Evolutionary conservation across 2,888 invertebrate genomes (phyloP).

Genomic region (Tetheella fluctuosa): DNA sequence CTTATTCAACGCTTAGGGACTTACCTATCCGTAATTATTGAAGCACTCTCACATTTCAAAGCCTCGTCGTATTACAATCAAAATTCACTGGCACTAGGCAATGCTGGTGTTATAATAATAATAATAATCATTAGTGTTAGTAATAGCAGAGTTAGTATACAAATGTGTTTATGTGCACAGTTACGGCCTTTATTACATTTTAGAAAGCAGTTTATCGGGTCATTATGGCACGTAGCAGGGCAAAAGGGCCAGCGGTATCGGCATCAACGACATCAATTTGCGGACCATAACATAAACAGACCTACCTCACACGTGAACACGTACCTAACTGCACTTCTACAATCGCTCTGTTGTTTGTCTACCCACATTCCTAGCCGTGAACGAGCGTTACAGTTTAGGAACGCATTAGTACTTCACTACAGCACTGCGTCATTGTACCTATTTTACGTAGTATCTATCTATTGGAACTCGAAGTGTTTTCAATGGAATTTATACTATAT

Average conservation of each 20-base stretch:
- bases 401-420: conserved; percentile 33
- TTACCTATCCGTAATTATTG: neutral
- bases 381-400: conserved; percentile 34
- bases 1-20: neutral
- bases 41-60: neutral
- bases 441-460: neutral
- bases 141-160: neutral
- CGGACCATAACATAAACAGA: conserved; percentile 42
- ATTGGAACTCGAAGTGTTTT: conserved; percentile 6
- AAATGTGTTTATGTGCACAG: conserved; percentile 13
- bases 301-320: conserved; percentile 22
- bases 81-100: neutral
- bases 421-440: conserved; percentile 19
- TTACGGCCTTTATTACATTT: conserved; percentile 33
- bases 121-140: neutral
- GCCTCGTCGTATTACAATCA: neutral
- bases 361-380: conserved; percentile 39
- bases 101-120: neutral
- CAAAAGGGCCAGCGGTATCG: conserved; percentile 32
- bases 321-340: conserved; percentile 30
- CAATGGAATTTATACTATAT: conserved; percentile 1
- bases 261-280: conserved; percentile 43
- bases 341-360: conserved; percentile 39
- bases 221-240: conserved; percentile 39
- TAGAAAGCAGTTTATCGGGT: conserved; percentile 34